Evolutionary conservation across 2,797 vertebrate species (phyloP), one percentile per base, ranked within the genome.

Genomic region (Anas flavirostris): DNA sequence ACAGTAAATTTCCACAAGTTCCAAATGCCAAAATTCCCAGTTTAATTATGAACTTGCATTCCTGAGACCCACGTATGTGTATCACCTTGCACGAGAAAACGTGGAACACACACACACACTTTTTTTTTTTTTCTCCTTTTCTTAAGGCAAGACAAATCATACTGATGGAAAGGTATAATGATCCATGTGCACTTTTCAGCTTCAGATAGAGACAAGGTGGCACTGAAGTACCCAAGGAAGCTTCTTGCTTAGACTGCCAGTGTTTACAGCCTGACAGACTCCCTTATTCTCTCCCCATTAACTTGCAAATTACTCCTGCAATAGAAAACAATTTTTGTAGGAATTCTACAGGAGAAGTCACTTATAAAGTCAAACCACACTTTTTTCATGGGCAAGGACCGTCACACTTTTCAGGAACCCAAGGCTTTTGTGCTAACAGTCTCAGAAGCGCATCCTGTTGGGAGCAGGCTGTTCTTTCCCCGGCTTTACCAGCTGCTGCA

Each of bases 301-400:
- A 62, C 58, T 77, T 46, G 16, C 28, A 76, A 55, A 41, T 4
- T 9, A 59, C 44, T 78, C n/a, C 25, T 72, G 29, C 23, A 59
- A 53, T 0, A 84, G 12, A 44, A 52, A 29, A 16, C 6, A 10
- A 59, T 41, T 73, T 46, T 33, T 55, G 12, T 8, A 60, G 35
- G 12, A 68, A 76, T 73, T 46, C 41, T 55, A 17, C 7, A 56
- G 35, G 12, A 68, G 69, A 68, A 83, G 4, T 2, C 22, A 56
- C 35, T 77, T 82, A 37, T 3, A 55, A 67, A 18, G 15, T 70
- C 67, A 72, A 92, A 56, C 18, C 1, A 22, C 29, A 23, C 13
- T 39, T 1, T 28, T 52, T 16, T 2, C 4, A 4, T 3, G 9
- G 7, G 5, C 2, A 5, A 21, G 35, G 2, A 67, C 7, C 2